Base-by-base conservation (phyloP, 2,797 vertebrate species). In the Catamblyrhynchus diadema region DNA sequence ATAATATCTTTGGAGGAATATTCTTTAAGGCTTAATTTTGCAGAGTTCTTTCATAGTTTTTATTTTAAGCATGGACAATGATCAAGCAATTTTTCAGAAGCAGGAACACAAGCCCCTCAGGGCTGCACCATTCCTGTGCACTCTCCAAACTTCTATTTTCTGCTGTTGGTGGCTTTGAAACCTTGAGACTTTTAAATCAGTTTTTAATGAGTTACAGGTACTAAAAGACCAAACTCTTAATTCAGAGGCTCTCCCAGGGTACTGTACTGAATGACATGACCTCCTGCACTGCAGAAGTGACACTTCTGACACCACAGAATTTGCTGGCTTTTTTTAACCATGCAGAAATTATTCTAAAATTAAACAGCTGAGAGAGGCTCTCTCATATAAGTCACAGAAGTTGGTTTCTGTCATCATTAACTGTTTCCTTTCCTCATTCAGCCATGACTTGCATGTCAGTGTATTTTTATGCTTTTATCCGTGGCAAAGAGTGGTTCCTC, bases 181-280 rank as follows among this genome's bases (percentile, higher is more conserved):
- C 64, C 65, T 77, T 64, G 62, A 82, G 90, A 90, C 53, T 92
- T 94, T 94, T 41, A 93, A 92, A 95, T 84, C 57, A 81, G 51
- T 61, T 94, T 93, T 92, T 91, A 95, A 92, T 91, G 89, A 95
- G 81, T 81, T 70, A 39, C 71, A 93, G 67, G 48, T 87, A 64
- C 25, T 91, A n/a, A 48, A 93, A 94, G 79, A 85, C 74, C 15
- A 80, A 73, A 60, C 56, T 87, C 62, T 82, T 91, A 94, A 92
- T 89, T 94, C 88, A 92, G 82, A 83, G 51, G 20, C 39, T 93
- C 59, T 96, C 94, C 70, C 81, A 90, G 70, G 94, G 20, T 66
- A 39, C 56, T 88, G 20, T n/a, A 44, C 59, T 92, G 96, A 95
- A 75, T 92, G 92, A 90, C 74, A 45, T 47, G 94, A 96, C 91